Evolutionary conservation across 1,140 invertebrate species (phyloP), one percentile per base, ranked within the genome.

Genomic region (Brachionus koreanus): DNA sequence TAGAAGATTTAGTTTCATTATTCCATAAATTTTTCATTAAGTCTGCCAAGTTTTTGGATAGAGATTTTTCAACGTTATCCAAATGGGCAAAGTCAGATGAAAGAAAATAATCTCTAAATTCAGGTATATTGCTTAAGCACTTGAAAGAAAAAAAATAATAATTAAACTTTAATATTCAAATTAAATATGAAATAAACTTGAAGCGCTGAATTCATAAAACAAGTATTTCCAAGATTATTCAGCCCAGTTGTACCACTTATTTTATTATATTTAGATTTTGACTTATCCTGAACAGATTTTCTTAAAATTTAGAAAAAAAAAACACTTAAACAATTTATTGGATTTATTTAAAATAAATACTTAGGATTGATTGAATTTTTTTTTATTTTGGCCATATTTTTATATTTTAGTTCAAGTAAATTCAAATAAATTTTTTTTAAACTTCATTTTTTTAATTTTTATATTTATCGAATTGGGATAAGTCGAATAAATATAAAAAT

Each of bases 151-250:
- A 16, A 67, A n/a, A n/a, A n/a, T n/a, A n/a, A n/a, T n/a, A n/a
- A 37, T 67, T 39, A 35, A 67, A 35, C 33, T 67, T 35, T 3
- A 67, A 23, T 4, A 23, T 12, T 10, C 1, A 23, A 9, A 23
- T 63, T 63, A 29, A 63, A 63, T 35, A 1, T 7, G 29, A 29
- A n/a, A 67, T 33, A 12, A 13, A 67, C 63, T 67, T 67, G 63
- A 33, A 67, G 23, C 10, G 63, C 33, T 35, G 63, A 67, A 35
- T 67, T 67, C 63, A 67, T 67, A 67, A 67, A 67, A 67, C 63
- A 67, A 5, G 63, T 67, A n/a, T 67, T 67, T 29, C 63, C 63
- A 67, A 67, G 4, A 67, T 67, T 67, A n/a, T 12, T 4, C n/a
- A 67, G n/a, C 35, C 63, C 63, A 33, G 9, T 67, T n/a, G 63